Base-by-base conservation (phyloP, 1,140 invertebrate species). In the Aphidius ervi region DNA sequence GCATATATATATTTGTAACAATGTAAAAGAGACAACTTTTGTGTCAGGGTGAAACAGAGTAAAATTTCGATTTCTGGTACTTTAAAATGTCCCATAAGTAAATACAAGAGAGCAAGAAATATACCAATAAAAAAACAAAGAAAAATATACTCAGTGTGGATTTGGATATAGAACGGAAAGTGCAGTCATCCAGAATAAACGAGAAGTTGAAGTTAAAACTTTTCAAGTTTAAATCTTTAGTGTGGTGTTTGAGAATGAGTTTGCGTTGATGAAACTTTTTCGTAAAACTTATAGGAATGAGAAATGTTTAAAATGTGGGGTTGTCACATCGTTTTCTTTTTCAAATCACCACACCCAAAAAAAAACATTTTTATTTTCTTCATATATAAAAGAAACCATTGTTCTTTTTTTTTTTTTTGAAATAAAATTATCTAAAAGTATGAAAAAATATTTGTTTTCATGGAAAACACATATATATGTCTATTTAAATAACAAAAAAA, bases 181-280 rank as follows among this genome's bases (percentile, higher is more conserved):
- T 77, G 77, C 78, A 80, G 76, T 80, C 76, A 77, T 68, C 78
- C 75, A 74, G 76, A 79, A 78, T 80, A 78, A 80, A 79, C 76
- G 76, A 78, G 77, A 70, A 75, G 74, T 77, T 73, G 72, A 77
- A 78, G 77, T 79, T 77, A 69, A 70, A 63, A 65, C 37, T 10
- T 23, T 39, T 39, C 40, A 9, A 42, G 40, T 40, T 9, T 5
- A 54, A 39, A 10, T 23, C 3, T 23, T 9, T 9, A 16, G 40
- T n/a, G 62, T 62, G 65, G 64, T 72, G 70, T 72, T 70, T 71
- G 70, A 66, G 71, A 77, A 78, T 75, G 76, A 78, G 77, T 78
- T 78, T 75, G 74, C 75, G 73, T 77, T 76, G 75, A 79, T 77
- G 76, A 78, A 79, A 80, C 75, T 79, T 80, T 79, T 64, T 74